Base-by-base conservation (phyloP, 2,888 invertebrate genomes). In the Volucella bombylans region DNA sequence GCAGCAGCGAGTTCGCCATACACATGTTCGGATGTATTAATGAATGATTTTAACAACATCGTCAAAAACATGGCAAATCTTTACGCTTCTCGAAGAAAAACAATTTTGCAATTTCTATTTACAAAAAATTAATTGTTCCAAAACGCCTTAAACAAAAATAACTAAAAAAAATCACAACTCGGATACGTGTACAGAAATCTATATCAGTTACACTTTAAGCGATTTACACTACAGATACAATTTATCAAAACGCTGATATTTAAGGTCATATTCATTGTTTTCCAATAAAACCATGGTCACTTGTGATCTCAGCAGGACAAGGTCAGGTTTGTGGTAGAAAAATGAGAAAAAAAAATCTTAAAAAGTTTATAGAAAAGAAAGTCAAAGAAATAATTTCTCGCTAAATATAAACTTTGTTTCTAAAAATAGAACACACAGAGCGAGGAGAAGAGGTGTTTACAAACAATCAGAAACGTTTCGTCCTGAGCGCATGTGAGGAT, bases 271-370 rank as follows among this genome's bases (percentile, higher is more conserved):
- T 23, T 59, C 38, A 54, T 72, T 59, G 57, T 72, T 50, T 18
- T 67, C 47, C 59, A 69, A 49, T 69, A 50, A n/a, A 49, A 59
- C 47, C 73, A 73, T 64, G 73, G 54, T 39, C 74, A 80, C 49
- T 14, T 39, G 69, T 83, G 80, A 83, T 74, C 83, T 83, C 74
- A 83, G 39, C 83, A 83, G 71, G 80, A 80, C 83, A 80, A 83
- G 83, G 83, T 79, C 69, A 71, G 78, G 18, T 59, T 82, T 64
- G 50, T 61, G 61, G 67, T 50, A 82, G 41, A 65, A 65, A 65
- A 38, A 54, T 39, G 11, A 43, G 39, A 10, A 38, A 55, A 8
- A 73, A n/a, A 65, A 49, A 55, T 15, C n/a, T 23, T 8, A 59
- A 49, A 45, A 18, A 10, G 52, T 11, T 47, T 57, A 23, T 47